These are phyloP conservation scores for Alloplasta piceator DNA, from an alignment of 2,888 invertebrate genomes.

Conservation along the genomic window DNA sequence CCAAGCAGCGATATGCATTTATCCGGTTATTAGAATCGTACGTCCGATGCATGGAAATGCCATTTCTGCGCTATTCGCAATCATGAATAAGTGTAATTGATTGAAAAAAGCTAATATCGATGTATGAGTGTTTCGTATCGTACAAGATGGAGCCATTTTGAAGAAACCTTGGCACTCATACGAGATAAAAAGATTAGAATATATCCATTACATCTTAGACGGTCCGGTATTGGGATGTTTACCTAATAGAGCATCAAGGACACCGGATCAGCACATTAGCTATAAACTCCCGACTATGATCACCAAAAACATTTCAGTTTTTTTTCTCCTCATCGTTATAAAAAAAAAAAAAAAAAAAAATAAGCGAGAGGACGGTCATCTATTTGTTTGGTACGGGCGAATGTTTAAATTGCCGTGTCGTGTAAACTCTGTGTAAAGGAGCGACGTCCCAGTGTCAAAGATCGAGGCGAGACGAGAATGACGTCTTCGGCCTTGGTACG, in stretches of 20 bases:
- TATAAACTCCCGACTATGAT: neutral
- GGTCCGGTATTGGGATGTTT: neutral
- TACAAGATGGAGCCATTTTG: no score
- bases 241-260: constrained; percentile 19
- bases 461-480: constrained; percentile 66
- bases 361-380: constrained; percentile 28
- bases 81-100: no score
- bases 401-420: constrained; percentile 73
- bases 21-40: no score
- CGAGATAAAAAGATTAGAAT: no score
- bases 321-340: neutral
- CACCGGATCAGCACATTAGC: constrained; percentile 11
- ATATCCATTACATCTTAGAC: neutral
- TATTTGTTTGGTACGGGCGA: constrained; percentile 41
- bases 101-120: no score
- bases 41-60: no score
- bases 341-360: neutral
- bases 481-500: constrained; percentile 55
- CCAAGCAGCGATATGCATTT: no score
- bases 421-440: constrained; percentile 19
- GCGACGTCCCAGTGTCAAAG: constrained; percentile 59
- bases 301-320: neutral
- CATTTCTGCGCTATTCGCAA: no score
- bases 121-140: no score
- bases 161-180: no score